Conservation (phyloP, 2,888 invertebrate species). For the Xanthorhoe designata region DNA sequence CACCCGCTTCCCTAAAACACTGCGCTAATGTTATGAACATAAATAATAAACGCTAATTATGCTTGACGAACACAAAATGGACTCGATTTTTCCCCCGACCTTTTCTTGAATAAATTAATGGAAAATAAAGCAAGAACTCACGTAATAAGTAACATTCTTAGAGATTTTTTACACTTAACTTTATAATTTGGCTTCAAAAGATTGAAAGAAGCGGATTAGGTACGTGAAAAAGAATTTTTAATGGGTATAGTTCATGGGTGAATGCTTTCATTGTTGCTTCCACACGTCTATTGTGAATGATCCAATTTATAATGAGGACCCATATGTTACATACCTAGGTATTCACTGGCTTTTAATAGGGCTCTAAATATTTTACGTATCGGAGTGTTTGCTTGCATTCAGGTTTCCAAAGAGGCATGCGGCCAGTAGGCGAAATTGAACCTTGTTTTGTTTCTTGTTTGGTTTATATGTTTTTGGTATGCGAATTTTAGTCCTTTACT, state of each 20-base stretch:
- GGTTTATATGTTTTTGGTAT: too few relatives aligned
- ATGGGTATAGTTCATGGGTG: slow-evolving; percentile 50
- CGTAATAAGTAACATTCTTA: slow-evolving; percentile 22
- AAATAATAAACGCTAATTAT: slow-evolving; percentile 19
- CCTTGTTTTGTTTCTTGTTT: background rate
- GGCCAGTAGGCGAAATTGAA: background rate
- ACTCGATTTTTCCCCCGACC: slow-evolving; percentile 22
- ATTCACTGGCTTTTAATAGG: slow-evolving; percentile 28
- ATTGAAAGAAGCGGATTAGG: slow-evolving; percentile 45
- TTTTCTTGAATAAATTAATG: slow-evolving; percentile 40
- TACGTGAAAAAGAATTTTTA: slow-evolving; percentile 42
- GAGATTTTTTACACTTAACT: background rate
- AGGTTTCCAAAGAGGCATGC: background rate
- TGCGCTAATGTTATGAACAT: slow-evolving; percentile 17
- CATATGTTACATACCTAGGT: slow-evolving; percentile 37
- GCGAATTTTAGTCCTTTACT: too few relatives aligned
- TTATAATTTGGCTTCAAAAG: slow-evolving; percentile 43
- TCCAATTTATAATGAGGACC: slow-evolving; percentile 62
- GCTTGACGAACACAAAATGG: slow-evolving; percentile 23
- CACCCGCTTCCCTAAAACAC: slow-evolving; percentile 9
- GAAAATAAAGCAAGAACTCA: slow-evolving; percentile 27
- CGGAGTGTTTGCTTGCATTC: background rate
- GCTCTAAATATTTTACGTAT: background rate
- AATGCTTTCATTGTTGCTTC: slow-evolving; percentile 68
- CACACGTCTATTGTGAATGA: slow-evolving; percentile 58